Conservation (phyloP, 1,140 invertebrate species). For the Branchinecta lindahli region DNA sequence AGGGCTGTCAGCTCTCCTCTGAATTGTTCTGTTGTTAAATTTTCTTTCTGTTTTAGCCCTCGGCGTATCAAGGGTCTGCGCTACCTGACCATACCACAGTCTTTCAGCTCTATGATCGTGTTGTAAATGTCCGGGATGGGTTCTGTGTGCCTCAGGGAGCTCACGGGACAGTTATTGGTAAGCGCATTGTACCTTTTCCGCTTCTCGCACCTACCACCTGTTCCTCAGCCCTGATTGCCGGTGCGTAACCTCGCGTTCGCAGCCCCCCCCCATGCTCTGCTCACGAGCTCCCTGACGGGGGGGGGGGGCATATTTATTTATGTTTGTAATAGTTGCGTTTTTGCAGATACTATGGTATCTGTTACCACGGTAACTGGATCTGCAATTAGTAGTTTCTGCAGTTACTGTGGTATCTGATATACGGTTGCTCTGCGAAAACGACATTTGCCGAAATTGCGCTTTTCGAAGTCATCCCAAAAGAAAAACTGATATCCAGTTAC, state of each 20-base stretch:
- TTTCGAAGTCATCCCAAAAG: no score
- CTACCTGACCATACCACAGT: slow-evolving; percentile 47
- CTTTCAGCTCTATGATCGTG: slow-evolving; percentile 59
- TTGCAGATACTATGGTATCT: no score
- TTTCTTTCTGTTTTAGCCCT: slow-evolving; percentile 20
- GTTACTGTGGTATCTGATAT: no score
- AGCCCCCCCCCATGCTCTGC: not conserved
- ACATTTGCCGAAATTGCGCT: no score
- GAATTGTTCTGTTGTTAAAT: slow-evolving; percentile 23
- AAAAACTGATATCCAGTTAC: no score
- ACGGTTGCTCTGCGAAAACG: no score
- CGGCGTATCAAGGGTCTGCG: slow-evolving; percentile 34
- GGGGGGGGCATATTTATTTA: no score
- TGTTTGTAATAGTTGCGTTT: no score
- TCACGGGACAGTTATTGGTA: slow-evolving; percentile 61
- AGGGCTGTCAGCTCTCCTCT: slow-evolving; percentile 24
- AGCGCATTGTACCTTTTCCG: slow-evolving; percentile 21
- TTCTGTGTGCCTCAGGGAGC: slow-evolving; percentile 62
- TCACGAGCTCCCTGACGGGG: not conserved
- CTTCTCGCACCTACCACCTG: not conserved
- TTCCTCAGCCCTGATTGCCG: not conserved
- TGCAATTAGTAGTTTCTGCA: no score
- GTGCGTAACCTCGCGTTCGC: not conserved
- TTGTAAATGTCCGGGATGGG: slow-evolving; percentile 54
- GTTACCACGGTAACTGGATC: no score